Conservation (phyloP, 1,140 invertebrate genomes). For the Lasioglossum baleicum region DNA sequence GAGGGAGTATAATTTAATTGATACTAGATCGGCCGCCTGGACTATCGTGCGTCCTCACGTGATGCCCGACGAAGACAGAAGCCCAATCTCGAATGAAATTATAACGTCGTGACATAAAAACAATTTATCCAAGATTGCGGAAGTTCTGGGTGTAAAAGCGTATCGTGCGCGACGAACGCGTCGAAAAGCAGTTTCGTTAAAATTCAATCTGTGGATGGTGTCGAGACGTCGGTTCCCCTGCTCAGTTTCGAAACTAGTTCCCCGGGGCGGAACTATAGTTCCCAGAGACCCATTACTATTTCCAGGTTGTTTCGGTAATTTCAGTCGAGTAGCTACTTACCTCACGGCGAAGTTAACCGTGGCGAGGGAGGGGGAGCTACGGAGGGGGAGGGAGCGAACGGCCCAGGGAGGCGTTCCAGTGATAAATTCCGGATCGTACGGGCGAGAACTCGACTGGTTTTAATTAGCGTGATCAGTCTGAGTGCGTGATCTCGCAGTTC, state of each 20-base stretch:
- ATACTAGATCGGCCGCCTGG: no score
- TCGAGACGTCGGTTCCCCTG: conserved; percentile 16
- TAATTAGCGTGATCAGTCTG: conserved; percentile 56
- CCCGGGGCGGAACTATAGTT: conserved; percentile 24
- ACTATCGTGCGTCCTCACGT: no score
- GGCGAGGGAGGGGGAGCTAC: no score
- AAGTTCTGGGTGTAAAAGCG: not conserved
- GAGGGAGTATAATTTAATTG: no score
- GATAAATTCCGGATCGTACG: conserved; percentile 46
- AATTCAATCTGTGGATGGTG: conserved; percentile 42
- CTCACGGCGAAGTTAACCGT: conserved; percentile 19
- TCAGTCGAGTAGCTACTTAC: conserved; percentile 50
- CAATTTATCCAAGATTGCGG: not conserved
- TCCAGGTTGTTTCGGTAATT: conserved; percentile 50
- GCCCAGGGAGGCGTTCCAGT: conserved; percentile 18
- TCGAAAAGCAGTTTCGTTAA: conserved; percentile 39
- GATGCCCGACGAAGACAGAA: not conserved
- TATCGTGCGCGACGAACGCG: not conserved
- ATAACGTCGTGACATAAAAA: not conserved
- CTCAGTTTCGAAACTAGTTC: conserved; percentile 58
- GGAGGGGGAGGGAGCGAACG: no score
- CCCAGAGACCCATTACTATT: conserved; percentile 50
- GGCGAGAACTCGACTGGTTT: conserved; percentile 22
- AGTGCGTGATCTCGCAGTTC: conserved; percentile 42
- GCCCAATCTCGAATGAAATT: not conserved